Base-by-base conservation (phyloP, 2,797 vertebrate species). In the Gymnopithys bicolor region DNA sequence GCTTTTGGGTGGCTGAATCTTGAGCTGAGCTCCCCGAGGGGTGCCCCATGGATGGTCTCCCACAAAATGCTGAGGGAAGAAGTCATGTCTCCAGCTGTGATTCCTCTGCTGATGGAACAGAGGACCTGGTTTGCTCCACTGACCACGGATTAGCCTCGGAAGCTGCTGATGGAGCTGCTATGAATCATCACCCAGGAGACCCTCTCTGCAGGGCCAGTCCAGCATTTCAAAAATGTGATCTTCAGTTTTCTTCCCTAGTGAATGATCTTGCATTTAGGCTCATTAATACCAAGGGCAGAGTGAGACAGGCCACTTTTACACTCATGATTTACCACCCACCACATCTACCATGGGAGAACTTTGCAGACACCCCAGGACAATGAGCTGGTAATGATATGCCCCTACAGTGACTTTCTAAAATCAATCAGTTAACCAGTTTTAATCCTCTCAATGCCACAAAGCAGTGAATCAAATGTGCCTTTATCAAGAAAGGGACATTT, bases 341-440 rank as follows among this genome's bases (percentile, higher is more conserved):
- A 56, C 27, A 43, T 63, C 56, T 70, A 27, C 64, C 43, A 70
- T 1, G 1, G 55, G 68, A 39, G 62, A 83, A 88, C 30, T 62
- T 67, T 70, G 60, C 52, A 91, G 45, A 46, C 32, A 33, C 11
- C 28, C 91, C 69, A 78, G 66, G 62, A 81, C 66, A 35, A 30
- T 67, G 78, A 84, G 62, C 73, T 89, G 53, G 17, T 55, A 64
- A 84, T 67, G 74, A 59, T 30, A 46, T 63, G 27, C 11, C 19
- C 19, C 66, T 84, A 39, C 58, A 67, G 46, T 25, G 74, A 41
- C 78, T 87, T 77, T 81, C n/a, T 56, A 25, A 70, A 63, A 46
- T 84, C 25, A 58, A 41, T 73, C 49, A 75, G n/a, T 80, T 83
- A 77, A 64, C 58, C 39, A 62, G 30, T 86, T 92, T 89, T 90